Conservation (phyloP, 2,797 vertebrate species). For the Crocodylus rhombifer region DNA sequence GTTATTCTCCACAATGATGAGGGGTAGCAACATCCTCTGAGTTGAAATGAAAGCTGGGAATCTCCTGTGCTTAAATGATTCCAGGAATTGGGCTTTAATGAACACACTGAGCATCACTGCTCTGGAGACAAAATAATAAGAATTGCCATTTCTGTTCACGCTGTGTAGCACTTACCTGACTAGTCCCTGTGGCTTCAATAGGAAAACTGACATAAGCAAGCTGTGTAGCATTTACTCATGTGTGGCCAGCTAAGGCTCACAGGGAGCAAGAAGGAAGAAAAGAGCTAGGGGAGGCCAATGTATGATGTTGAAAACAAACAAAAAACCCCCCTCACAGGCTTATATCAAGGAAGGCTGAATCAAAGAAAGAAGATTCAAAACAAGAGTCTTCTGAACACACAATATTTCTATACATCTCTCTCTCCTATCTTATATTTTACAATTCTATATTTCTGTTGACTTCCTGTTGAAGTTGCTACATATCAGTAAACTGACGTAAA, state of each 20-base stretch:
- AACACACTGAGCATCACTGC: neutral
- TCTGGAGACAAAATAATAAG: neutral
- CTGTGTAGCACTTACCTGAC: neutral
- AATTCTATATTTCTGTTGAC: neutral
- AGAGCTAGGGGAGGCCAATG: neutral
- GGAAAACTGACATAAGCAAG: neutral
- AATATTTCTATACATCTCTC: neutral
- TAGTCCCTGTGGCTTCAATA: neutral
- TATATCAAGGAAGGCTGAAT: neutral
- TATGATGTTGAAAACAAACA: neutral
- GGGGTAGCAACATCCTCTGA: neutral
- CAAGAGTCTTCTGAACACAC: neutral
- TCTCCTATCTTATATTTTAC: neutral
- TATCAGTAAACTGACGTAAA: neutral
- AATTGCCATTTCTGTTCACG: neutral
- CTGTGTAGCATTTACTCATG: neutral
- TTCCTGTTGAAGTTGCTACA: neutral
- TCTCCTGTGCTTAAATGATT: neutral
- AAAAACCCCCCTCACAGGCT: neutral
- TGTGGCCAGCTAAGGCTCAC: neutral
- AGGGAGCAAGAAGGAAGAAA: neutral
- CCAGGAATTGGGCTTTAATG: neutral
- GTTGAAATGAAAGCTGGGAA: neutral
- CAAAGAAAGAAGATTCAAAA: neutral
- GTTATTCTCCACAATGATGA: neutral